Evolutionary conservation across 2,113 vertebrate species (phyloP), one percentile per base, ranked within the genome.

Genomic region (Meleagris gallopavo): DNA sequence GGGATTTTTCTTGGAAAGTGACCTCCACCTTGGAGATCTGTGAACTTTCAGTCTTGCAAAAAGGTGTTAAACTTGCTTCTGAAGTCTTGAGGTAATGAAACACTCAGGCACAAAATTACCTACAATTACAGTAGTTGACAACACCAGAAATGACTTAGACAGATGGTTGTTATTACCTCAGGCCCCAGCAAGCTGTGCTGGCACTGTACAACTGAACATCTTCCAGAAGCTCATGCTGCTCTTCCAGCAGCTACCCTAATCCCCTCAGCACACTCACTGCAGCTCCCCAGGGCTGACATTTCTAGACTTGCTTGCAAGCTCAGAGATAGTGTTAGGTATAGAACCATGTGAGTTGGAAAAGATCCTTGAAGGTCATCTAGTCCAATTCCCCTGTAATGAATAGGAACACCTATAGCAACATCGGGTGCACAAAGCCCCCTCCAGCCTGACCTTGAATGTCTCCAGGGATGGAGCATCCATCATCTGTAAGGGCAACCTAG

Each of bases 71-170:
- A 50, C 54, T 46, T 72, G 69, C 75, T 91, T 86, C 82, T 69
- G 54, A 67, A 80, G 29, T 77, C 45, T 60, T 54, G 15, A 86
- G 75, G 82, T 82, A 74, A 81, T 78, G 72, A 84, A 72, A 84
- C 14, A 15, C 24, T 80, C 69, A 48, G 61, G 71, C 46, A 45
- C 75, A 80, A 86, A 79, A 73, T 79, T 79, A 55, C 69, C 69
- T 86, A 48, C 71, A 91, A 62, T 91, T 75, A 86, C 82, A 86
- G 67, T 61, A 80, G 43, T 67, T 62, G 82, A 81, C 38, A 79
- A 64, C 46, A 85, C 27, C 57, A 45, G 50, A 85, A 79, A 79
- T 60, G 43, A 66, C 74, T 91, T 61, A 80, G 38, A 89, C 87
- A 75, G 76, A 86, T 77, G 57, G 75, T 38, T 57, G 76, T 61